Percentiles rank a stretch among this genome's conserved stretches.
phyloP scores from a whole-genome alignment of 2,888 invertebrate genomes.

The Malachius bipustulatus region DNA sequence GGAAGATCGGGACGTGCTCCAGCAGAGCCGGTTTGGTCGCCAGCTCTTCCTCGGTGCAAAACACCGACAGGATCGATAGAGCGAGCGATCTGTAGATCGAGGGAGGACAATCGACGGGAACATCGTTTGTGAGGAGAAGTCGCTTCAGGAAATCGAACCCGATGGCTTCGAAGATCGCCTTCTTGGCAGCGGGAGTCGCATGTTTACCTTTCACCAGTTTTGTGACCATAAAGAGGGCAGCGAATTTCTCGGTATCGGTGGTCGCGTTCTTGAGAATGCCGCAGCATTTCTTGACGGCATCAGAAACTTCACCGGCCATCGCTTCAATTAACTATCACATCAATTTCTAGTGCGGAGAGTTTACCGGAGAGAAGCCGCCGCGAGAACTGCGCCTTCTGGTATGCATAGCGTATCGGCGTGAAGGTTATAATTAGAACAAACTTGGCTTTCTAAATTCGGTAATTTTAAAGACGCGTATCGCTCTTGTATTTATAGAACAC shows the following conservation, averaged over 20 bases:
- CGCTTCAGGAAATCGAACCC: conserved; percentile 78
- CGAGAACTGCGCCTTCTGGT: conserved; percentile 8
- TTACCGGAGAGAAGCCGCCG: too few relatives aligned
- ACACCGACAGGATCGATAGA: conserved; percentile 73
- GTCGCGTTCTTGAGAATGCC: conserved; percentile 65
- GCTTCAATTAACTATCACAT: conserved; percentile 5
- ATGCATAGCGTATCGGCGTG: neutral
- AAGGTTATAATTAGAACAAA: conserved; percentile 34
- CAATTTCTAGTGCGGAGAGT: neutral
- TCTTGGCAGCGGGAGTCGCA: conserved; percentile 57
- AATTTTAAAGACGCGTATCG: conserved; percentile 31
- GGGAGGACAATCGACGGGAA: conserved; percentile 79
- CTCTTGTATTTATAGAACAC: conserved; percentile 33
- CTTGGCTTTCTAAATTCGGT: conserved; percentile 36
- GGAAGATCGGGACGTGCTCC: conserved; percentile 66
- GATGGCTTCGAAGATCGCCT: conserved; percentile 76
- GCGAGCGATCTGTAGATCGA: conserved; percentile 86
- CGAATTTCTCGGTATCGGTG: conserved; percentile 84
- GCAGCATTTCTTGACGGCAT: conserved; percentile 75
- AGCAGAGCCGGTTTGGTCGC: conserved; percentile 76
- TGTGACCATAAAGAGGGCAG: conserved; percentile 83
- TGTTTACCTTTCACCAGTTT: conserved; percentile 78
- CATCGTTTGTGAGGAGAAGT: conserved; percentile 59
- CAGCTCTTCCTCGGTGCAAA: conserved; percentile 70
- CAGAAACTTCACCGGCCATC: conserved; percentile 49